Evolutionary conservation across 1,140 invertebrate genomes (phyloP), one percentile per base, ranked within the genome.

Genomic region (Apis florea): DNA sequence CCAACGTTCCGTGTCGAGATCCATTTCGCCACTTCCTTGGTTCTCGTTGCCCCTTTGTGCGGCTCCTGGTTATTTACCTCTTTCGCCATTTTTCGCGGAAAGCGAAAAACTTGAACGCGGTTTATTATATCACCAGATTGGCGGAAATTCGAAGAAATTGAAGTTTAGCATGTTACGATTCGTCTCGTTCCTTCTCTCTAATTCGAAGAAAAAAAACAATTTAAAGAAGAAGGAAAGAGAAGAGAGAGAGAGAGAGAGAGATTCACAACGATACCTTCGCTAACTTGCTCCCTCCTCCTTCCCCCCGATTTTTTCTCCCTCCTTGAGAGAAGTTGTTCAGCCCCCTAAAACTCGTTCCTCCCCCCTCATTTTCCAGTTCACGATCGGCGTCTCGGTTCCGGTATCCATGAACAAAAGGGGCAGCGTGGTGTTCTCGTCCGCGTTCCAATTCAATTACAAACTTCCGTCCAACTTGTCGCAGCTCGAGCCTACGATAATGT

Each of bases 391-490:
- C 56, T 92, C 93, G 21, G 79, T 92, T 40, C 93, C 93, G 12
- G 75, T 94, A 3, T 79, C 80, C 61, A 92, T 89, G 89, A 89
- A 76, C 85, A 90, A 92, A 83, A 89, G 82, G 56, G 93, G 93
- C 19, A 86, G 88, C 54, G 47, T 93, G 51, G 88, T 84, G 53
- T 93, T 91, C 84, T 88, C 88, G 53, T 83, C 83, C 15, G 93
- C 89, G 66, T 93, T 90, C 88, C 93, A 94, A 90, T 90, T 93
- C 87, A 93, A 94, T 88, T 93, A 91, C 83, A 83, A 49, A 17
- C 83, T 93, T 80, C 92, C 93, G 31, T 91, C 87, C 88, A 93
- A 94, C 89, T 70, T 89, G 85, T 92, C 90, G 82, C 90, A 94
- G 85, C 89, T 94, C 21, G 90, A 92, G 76, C 83, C 91, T 58